A percentile compares a stretch with the other conserved stretches of the same genome.
These are phyloP conservation scores for Lethrus apterus DNA, from an alignment of 1,140 invertebrate species.

Conservation along the genomic window DNA sequence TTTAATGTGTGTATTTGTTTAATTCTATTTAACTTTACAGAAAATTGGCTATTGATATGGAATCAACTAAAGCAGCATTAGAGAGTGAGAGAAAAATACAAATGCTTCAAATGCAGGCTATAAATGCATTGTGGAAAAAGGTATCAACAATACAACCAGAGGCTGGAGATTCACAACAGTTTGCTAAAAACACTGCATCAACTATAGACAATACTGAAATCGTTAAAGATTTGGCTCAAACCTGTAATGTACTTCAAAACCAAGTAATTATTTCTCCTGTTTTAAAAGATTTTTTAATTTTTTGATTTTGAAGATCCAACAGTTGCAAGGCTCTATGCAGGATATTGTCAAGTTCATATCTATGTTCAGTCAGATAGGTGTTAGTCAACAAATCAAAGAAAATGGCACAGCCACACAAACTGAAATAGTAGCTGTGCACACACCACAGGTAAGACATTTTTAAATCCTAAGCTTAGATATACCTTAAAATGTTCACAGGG, in stretches of 20 bases:
- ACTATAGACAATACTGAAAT: conserved; percentile 30
- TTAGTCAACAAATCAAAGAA: conserved; percentile 40
- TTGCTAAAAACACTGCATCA: conserved; percentile 9
- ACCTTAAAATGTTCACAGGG: conserved; percentile 24
- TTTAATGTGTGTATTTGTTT: background rate
- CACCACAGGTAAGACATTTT: conserved; percentile 50
- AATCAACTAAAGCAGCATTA: conserved; percentile 69
- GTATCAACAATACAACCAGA: conserved; percentile 59
- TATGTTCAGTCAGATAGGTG: conserved; percentile 43
- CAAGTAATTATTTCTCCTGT: conserved; percentile 35
- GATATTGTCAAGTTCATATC: conserved; percentile 64
- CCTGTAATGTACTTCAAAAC: conserved; percentile 44
- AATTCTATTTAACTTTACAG: conserved; percentile 45
- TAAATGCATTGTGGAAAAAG: conserved; percentile 84
- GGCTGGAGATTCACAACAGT: background rate
- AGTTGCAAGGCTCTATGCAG: conserved; percentile 67
- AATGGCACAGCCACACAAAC: conserved; percentile 63
- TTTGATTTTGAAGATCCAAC: conserved; percentile 52
- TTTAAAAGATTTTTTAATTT: conserved; percentile 31
- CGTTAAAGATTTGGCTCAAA: conserved; percentile 45
- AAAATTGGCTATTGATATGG: conserved; percentile 71
- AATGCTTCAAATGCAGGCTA: conserved; percentile 82
- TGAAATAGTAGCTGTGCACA: conserved; percentile 66
- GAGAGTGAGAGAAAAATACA: conserved; percentile 82
- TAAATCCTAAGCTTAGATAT: background rate